These are phyloP conservation scores for Machimus rusticus DNA, from an alignment of 2,888 invertebrate genomes.

Conservation along the genomic window DNA sequence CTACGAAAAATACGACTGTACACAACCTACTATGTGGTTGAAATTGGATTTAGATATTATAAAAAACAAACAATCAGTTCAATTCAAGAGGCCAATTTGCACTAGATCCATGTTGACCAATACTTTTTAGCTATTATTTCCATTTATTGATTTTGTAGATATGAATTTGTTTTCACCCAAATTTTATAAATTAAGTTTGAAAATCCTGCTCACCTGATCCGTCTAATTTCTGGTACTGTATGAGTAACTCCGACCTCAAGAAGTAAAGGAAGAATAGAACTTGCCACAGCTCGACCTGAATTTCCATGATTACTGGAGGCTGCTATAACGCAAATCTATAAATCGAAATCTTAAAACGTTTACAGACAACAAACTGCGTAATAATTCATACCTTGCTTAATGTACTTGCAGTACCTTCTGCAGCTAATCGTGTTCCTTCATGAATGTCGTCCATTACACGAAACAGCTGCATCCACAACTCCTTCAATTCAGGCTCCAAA, in stretches of 20 bases:
- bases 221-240: constrained; percentile 78
- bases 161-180: too few species aligned
- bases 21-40: too few species aligned
- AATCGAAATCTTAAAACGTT: constrained; percentile 47
- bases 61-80: too few species aligned
- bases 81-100: too few species aligned
- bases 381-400: constrained; percentile 72
- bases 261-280: constrained; percentile 80
- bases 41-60: too few species aligned
- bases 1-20: too few species aligned
- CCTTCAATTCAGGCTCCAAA: constrained; percentile 60
- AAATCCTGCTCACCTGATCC: constrained; percentile 69
- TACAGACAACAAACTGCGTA: background rate
- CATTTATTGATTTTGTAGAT: too few species aligned
- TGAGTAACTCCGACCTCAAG: constrained; percentile 82
- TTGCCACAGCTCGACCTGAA: constrained; percentile 74
- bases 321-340: constrained; percentile 75
- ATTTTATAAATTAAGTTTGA: too few species aligned
- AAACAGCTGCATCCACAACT: constrained; percentile 80
- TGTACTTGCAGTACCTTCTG: constrained; percentile 73
- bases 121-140: too few species aligned
- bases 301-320: constrained; percentile 75
- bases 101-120: too few species aligned
- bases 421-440: constrained; percentile 81
- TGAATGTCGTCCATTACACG: constrained; percentile 95